phyloP scores from a whole-genome alignment of 2,888 invertebrate species.

The Tenthredo mesomela region DNA sequence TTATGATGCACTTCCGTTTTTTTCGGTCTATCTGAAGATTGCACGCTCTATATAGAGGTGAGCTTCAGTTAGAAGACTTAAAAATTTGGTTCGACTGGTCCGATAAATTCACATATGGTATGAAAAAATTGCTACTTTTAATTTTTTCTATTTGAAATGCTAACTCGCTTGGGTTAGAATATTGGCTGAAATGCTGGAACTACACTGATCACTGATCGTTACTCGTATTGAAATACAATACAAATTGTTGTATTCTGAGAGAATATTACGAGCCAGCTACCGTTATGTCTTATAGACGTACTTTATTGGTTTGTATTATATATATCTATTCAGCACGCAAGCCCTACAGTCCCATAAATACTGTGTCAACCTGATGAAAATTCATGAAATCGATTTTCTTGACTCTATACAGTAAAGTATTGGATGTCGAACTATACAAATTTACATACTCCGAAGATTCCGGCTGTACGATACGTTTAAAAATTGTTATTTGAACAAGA shows the following conservation, averaged over 20 bases:
- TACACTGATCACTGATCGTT: not conserved
- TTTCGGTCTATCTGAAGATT: no score
- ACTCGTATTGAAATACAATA: not conserved
- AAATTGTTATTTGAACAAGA: not conserved
- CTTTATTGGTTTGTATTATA: conserved; percentile 4
- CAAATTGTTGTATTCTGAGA: conserved; percentile 3
- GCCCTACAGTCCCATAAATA: conserved; percentile 26
- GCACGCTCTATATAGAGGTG: no score
- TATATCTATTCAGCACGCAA: conserved; percentile 32
- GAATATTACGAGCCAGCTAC: not conserved
- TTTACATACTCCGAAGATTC: not conserved
- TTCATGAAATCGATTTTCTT: conserved; percentile 15
- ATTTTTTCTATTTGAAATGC: no score
- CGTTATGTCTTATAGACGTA: not conserved
- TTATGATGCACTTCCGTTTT: no score
- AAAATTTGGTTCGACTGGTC: no score
- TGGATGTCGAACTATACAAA: not conserved
- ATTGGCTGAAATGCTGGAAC: not conserved
- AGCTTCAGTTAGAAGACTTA: no score
- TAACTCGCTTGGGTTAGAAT: no score
- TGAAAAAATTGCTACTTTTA: no score
- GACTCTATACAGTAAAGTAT: not conserved
- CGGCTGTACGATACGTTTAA: not conserved
- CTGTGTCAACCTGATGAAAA: conserved; percentile 32
- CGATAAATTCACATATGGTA: no score